Conservation (phyloP, 2,888 invertebrate genomes). For the Oligia fasciuncula region DNA sequence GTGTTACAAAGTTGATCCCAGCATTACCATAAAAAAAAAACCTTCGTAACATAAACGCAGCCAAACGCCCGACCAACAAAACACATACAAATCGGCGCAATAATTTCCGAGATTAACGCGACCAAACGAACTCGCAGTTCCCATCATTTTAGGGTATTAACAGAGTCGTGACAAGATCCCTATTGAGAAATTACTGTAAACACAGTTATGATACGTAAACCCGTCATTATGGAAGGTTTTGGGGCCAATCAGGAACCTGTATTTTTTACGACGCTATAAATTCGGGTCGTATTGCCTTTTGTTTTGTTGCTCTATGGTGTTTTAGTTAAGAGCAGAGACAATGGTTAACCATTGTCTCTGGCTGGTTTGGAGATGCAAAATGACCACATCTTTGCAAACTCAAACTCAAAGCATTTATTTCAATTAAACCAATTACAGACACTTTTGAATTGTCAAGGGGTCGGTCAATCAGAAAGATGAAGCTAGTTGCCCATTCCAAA, state of each 20-base stretch:
- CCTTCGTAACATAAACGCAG: conserved; percentile 12
- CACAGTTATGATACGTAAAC: conserved; percentile 64
- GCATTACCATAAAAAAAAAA: neutral
- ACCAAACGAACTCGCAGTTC: conserved; percentile 61
- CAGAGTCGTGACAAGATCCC: conserved; percentile 69
- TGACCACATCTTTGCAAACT: no score
- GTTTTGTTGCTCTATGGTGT: conserved; percentile 17
- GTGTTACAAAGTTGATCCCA: neutral
- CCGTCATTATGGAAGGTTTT: conserved; percentile 66
- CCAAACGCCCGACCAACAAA: conserved; percentile 37
- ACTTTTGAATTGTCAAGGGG: no score
- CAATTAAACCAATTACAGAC: no score
- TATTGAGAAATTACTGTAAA: conserved; percentile 68
- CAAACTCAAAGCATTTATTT: no score
- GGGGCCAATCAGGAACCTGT: conserved; percentile 74
- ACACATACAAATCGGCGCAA: conserved; percentile 61
- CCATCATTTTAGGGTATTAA: conserved; percentile 67
- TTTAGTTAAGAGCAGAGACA: conserved; percentile 20
- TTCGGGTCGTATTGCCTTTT: conserved; percentile 26
- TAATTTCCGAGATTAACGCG: conserved; percentile 64
- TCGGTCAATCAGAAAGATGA: no score
- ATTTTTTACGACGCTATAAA: conserved; percentile 61
- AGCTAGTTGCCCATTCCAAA: no score
- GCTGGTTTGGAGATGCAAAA: neutral
- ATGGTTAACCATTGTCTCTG: no score